Conservation (phyloP, 2,888 invertebrate species). For the Pristionchus maxplancki region DNA sequence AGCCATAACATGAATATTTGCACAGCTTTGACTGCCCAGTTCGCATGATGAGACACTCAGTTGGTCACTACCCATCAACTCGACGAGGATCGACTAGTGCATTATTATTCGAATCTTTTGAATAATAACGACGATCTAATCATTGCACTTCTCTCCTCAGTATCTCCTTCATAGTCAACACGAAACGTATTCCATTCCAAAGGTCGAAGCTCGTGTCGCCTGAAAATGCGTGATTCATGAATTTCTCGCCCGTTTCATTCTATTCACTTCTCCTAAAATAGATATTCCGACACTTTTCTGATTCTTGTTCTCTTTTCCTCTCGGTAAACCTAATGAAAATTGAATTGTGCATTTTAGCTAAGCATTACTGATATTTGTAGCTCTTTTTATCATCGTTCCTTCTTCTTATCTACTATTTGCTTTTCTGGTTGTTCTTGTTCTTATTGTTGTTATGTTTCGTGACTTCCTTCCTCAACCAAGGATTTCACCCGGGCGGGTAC, state of each 20-base stretch:
- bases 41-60: background rate
- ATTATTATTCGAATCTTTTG: too few species aligned
- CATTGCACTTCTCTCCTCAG: background rate
- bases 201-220: background rate
- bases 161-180: background rate
- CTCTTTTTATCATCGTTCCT: too few species aligned
- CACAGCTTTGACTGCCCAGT: background rate
- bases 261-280: background rate
- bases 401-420: background rate
- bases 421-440: background rate
- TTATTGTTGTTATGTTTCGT: background rate
- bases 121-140: too few species aligned
- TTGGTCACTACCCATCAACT: background rate
- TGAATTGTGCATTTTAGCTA: too few species aligned
- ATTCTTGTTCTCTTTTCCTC: background rate
- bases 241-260: background rate
- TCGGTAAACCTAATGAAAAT: too few species aligned
- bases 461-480: background rate
- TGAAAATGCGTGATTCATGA: background rate
- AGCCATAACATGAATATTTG: background rate
- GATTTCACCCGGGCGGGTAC: background rate
- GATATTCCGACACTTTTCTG: background rate
- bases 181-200: background rate
- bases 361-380: too few species aligned
- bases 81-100: background rate